Base-by-base conservation (phyloP, 2,113 vertebrate genomes). In the Mormyrus iriodes region DNA sequence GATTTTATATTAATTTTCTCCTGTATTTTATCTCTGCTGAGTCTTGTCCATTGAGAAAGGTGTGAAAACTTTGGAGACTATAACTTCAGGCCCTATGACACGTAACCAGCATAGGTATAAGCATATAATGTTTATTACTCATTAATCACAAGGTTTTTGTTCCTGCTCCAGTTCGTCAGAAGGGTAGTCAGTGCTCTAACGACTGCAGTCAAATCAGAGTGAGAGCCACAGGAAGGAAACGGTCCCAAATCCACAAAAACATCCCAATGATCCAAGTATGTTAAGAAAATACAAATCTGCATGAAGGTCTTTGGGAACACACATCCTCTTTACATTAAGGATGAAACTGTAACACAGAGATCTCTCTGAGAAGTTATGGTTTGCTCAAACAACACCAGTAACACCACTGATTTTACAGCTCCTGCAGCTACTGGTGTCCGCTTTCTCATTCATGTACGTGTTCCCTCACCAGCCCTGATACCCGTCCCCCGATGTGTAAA, bases 1-100 rank as follows among this genome's bases (percentile, higher is more conserved):
- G n/a, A 88, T 90, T 89, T 88, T 82, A 51, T 86, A 84, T 69
- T 83, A 12, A 52, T 65, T 52, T 89, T 55, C 46, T 58, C 35
- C n/a, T 76, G 19, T 88, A 27, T 88, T 88, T 86, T 44, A 61
- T 76, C 15, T 88, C 24, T 79, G 49, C 55, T 69, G 42, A 44
- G 48, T 73, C 21, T 15, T 88, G 55, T 69, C 44, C 44, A 4
- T 73, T 27, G 21, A 73, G 61, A 49, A 27, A 73, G 35, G 61
- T 73, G n/a, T 73, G 42, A 49, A 69, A 73, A 48, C 58, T 87
- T 87, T 27, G 86, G 35, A 19, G 9, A 44, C 21, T 49, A 10
- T 69, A 69, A 69, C n/a, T 69, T 69, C 10, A 21, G 27, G 24
- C 35, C 58, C 44, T 73, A 7, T 51, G 46, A n/a, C 61, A 15